Evolutionary conservation across 2,888 invertebrate species (phyloP).

Genomic region (Bellardia pandia): DNA sequence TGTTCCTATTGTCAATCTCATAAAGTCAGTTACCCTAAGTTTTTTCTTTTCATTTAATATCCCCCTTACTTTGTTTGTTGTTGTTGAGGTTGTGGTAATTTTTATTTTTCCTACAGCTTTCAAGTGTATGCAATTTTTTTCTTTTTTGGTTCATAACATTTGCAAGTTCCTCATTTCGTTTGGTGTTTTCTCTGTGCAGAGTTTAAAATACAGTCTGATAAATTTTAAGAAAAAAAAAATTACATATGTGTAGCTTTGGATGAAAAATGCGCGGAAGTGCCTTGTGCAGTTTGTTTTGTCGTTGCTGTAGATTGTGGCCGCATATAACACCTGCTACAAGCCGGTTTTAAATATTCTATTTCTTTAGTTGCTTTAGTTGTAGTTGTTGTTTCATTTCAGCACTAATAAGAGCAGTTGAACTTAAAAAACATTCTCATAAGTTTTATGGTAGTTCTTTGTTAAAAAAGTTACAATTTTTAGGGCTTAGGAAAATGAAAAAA

Average conservation of each 20-base stretch:
- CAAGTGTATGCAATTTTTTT: slow-evolving; percentile 48
- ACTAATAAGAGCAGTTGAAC: not conserved
- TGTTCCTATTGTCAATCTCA: slow-evolving; percentile 60
- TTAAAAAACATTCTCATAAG: slow-evolving; percentile 15
- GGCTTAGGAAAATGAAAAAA: too few species aligned
- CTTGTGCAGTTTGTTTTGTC: slow-evolving; percentile 67
- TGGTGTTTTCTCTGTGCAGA: slow-evolving; percentile 29
- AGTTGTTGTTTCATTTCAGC: not conserved
- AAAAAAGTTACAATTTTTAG: not conserved
- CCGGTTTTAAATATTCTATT: slow-evolving; percentile 72
- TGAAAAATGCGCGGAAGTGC: slow-evolving; percentile 74
- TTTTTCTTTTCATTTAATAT: slow-evolving; percentile 15
- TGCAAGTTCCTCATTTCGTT: slow-evolving; percentile 67
- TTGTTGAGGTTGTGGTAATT: slow-evolving; percentile 57
- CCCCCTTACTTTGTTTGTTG: slow-evolving; percentile 34
- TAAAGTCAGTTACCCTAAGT: slow-evolving; percentile 66
- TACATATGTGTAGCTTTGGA: slow-evolving; percentile 41
- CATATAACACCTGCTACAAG: slow-evolving; percentile 71
- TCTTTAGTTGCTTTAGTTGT: slow-evolving; percentile 27
- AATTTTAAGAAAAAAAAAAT: slow-evolving; percentile 40
- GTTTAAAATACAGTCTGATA: slow-evolving; percentile 33
- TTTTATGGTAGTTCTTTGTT: not conserved
- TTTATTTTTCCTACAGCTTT: slow-evolving; percentile 52
- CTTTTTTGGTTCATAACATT: slow-evolving; percentile 55
- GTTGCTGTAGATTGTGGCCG: slow-evolving; percentile 51